Conservation (phyloP, 2,797 vertebrate species). For the Florisuga fusca region DNA sequence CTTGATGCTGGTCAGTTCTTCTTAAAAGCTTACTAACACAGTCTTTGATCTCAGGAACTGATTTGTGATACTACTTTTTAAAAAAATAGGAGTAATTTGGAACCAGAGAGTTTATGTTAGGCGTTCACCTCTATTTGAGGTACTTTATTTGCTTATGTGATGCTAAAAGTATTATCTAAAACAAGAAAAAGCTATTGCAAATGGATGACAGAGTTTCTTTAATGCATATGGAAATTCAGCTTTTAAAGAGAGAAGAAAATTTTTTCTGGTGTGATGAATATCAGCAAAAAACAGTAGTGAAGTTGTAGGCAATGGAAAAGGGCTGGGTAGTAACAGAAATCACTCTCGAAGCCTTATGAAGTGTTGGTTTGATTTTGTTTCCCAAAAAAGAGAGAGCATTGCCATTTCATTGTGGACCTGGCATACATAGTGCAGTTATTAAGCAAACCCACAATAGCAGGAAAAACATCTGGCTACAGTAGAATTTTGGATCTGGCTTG, state of each 20-base stretch:
- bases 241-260: neutral
- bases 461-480: neutral
- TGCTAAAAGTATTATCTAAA: neutral
- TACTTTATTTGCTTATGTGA: neutral
- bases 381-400: neutral
- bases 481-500: constrained; percentile 14
- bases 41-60: neutral
- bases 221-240: neutral
- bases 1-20: neutral
- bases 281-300: neutral
- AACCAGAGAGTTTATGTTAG: neutral
- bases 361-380: neutral
- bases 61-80: neutral
- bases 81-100: neutral
- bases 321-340: neutral
- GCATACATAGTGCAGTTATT: constrained; percentile 1
- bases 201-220: neutral
- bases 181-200: neutral
- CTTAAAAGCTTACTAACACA: neutral
- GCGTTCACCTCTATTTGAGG: neutral
- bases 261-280: neutral
- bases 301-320: neutral
- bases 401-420: neutral
- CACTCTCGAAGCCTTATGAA: neutral
- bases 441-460: neutral